These are phyloP conservation scores for Tyto alba DNA, from an alignment of 2,113 vertebrate species.

Conservation along the genomic window DNA sequence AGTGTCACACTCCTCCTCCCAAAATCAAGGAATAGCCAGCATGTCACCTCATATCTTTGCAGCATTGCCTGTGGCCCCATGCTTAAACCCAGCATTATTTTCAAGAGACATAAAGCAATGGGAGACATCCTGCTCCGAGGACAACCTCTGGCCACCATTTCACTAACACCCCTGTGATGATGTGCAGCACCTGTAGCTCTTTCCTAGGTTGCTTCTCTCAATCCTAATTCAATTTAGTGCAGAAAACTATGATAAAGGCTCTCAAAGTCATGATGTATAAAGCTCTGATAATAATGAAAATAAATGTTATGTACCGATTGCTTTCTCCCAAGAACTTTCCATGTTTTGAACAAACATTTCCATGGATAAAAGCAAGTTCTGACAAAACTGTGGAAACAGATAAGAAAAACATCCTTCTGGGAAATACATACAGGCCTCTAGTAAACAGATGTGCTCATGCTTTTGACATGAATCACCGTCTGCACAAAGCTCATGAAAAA, in stretches of 20 bases:
- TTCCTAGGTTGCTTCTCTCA: not conserved
- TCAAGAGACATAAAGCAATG: not conserved
- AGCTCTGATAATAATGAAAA: not conserved
- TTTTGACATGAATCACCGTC: not conserved
- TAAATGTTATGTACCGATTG: accelerated
- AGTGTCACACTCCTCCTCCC: not conserved
- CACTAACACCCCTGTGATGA: not conserved
- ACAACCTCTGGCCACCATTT: not conserved
- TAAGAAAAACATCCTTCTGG: not conserved
- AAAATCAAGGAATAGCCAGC: not conserved
- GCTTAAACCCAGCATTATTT: not conserved
- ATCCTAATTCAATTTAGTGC: not conserved
- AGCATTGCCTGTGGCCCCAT: not conserved
- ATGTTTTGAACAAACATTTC: not conserved
- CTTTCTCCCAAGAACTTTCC: not conserved
- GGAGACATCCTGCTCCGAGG: not conserved
- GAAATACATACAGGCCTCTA: not conserved
- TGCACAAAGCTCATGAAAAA: slow-evolving; percentile 22
- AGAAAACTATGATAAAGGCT: not conserved
- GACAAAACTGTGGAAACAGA: not conserved
- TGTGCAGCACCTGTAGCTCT: not conserved
- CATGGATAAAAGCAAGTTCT: not conserved
- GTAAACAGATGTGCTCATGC: not conserved
- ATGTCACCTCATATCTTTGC: not conserved
- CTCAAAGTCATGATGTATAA: not conserved